Conservation (phyloP, 2,888 invertebrate species). For the Caenorhabditis sp. region DNA sequence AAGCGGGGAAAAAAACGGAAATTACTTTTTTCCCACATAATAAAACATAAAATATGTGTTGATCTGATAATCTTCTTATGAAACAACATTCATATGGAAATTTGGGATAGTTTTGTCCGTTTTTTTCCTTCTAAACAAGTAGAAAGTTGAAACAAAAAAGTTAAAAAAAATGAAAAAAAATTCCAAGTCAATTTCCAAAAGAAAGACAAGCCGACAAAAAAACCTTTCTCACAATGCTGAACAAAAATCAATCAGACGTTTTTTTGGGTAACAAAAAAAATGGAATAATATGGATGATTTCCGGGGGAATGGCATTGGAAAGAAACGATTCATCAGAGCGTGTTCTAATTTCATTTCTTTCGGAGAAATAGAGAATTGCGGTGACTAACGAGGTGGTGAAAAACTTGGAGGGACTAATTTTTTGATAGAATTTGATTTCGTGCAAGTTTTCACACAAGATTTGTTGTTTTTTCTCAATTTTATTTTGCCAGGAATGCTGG, state of each 20-base stretch:
- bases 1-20: not conserved
- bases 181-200: not conserved
- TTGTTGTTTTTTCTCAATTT: not conserved
- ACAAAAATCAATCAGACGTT: not conserved
- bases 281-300: not conserved
- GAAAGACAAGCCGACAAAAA: not conserved
- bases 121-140: not conserved
- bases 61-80: not conserved
- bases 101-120: no score
- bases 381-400: conserved; percentile 1
- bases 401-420: not conserved
- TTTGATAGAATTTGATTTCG: not conserved
- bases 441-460: not conserved
- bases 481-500: no score
- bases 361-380: not conserved
- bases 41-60: not conserved
- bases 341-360: not conserved
- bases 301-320: not conserved
- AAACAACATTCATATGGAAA: no score
- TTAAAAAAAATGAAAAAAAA: not conserved
- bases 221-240: no score
- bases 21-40: not conserved
- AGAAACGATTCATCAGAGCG: not conserved
- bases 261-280: not conserved
- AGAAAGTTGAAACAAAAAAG: not conserved